phyloP scores from a whole-genome alignment of 2,113 vertebrate genomes.

The Shinisaurus crocodilurus region DNA sequence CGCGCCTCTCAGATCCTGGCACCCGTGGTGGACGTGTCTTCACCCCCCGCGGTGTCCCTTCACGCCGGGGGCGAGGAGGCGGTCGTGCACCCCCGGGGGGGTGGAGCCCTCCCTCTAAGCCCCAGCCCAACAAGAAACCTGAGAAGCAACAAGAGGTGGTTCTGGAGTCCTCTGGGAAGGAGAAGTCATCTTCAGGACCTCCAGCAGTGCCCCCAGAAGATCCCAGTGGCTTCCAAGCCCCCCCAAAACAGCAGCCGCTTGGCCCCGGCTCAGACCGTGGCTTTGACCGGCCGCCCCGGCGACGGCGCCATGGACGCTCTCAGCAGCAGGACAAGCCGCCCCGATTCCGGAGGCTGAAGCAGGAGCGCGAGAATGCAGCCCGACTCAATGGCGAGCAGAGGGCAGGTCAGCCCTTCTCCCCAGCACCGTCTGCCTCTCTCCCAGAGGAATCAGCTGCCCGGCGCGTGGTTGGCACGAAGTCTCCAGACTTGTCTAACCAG shows the following conservation, averaged over 20 bases:
- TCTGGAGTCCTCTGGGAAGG: constrained; percentile 78
- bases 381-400: constrained; percentile 79
- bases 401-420: constrained; percentile 32
- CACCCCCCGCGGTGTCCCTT: constrained; percentile 90
- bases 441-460: constrained; percentile 20
- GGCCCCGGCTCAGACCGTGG: constrained; percentile 58
- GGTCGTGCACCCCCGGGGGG: constrained; percentile 66
- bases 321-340: constrained; percentile 95
- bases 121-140: constrained; percentile 74
- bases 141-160: constrained; percentile 57
- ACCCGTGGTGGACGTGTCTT: constrained; percentile 85
- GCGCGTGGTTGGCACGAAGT: constrained; percentile 82
- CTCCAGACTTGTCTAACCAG: constrained; percentile 92
- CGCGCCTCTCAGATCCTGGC: constrained; percentile 39
- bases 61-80: constrained; percentile 86
- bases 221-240: constrained; percentile 40
- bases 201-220: constrained; percentile 62
- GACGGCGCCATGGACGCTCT: constrained; percentile 85
- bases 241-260: constrained; percentile 52
- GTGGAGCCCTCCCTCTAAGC: constrained; percentile 70
- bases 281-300: constrained; percentile 84
- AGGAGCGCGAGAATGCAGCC: constrained; percentile 88
- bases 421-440: neutral
- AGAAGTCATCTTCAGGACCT: constrained; percentile 66
- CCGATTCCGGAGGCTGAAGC: constrained; percentile 90